Percentiles rank a stretch among this genome's conserved stretches.
These are phyloP conservation scores for Hydrozoanthus tunicans DNA, from an alignment of 64 coral and sea anemone genomes.

Conservation along the genomic window DNA sequence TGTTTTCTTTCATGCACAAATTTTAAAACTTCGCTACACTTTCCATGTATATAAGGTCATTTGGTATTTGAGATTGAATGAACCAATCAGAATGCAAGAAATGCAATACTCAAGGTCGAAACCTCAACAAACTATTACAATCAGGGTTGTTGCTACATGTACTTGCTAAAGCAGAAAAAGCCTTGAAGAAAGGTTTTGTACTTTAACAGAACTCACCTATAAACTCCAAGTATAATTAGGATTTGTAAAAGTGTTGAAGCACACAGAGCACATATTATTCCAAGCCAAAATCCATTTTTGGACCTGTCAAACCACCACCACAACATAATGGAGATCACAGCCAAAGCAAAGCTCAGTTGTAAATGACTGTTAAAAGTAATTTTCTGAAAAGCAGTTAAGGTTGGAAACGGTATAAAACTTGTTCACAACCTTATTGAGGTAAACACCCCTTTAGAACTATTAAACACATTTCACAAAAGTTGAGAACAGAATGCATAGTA, in stretches of 20 bases:
- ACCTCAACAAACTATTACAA: too few relatives aligned
- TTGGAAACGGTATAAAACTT: not conserved
- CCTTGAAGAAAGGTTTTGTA: not conserved
- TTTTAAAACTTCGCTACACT: too few relatives aligned
- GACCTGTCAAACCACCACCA: constrained; percentile 99
- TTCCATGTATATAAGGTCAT: too few relatives aligned
- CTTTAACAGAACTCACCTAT: constrained; percentile 32
- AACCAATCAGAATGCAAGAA: too few relatives aligned
- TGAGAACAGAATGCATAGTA: not conserved
- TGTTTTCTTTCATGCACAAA: not conserved
- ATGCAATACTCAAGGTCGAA: too few relatives aligned
- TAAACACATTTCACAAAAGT: not conserved
- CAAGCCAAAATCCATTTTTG: constrained; percentile 96
- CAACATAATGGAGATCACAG: constrained; percentile 71
- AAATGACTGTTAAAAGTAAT: constrained; percentile 83
- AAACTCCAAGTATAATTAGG: constrained; percentile 79
- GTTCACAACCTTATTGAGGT: not conserved
- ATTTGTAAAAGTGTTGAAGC: constrained; percentile 63
- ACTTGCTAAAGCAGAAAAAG: not conserved
- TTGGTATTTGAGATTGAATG: too few relatives aligned
- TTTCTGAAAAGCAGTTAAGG: constrained; percentile 90
- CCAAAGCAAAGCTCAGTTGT: constrained; percentile 85
- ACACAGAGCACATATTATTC: constrained; percentile 75
- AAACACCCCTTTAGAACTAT: not conserved
- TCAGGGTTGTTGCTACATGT: too few relatives aligned